A percentile compares a stretch with the other conserved stretches of the same genome.
These are phyloP conservation scores for Brachionus koreanus DNA, from an alignment of 1,140 invertebrate species.

Conservation along the genomic window DNA sequence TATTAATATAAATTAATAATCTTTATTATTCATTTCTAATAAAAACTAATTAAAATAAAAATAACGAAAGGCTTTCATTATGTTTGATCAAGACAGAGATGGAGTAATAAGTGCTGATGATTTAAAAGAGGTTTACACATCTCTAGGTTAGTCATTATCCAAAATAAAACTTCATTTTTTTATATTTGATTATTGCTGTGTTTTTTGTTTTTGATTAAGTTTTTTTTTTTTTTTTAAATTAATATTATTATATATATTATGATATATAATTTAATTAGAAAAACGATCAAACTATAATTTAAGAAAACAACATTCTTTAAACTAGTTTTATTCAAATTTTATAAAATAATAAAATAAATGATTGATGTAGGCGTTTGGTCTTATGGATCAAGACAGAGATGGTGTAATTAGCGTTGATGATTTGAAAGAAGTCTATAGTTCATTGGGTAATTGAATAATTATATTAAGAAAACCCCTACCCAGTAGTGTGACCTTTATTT, in stretches of 20 bases:
- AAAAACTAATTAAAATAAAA: no score
- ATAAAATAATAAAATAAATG: slow-evolving; percentile 61
- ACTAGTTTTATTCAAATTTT: background rate
- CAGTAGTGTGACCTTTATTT: no score
- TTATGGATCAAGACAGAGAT: slow-evolving; percentile 98
- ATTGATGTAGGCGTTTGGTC: slow-evolving; percentile 95
- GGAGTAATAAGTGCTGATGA: slow-evolving; percentile 45
- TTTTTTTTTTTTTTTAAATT: background rate
- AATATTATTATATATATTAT: no score
- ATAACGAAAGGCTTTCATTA: slow-evolving; percentile 43
- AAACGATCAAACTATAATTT: no score
- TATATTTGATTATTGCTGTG: background rate
- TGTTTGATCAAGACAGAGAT: slow-evolving; percentile 47
- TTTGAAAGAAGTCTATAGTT: slow-evolving; percentile 88
- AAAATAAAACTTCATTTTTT: background rate
- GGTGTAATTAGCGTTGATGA: slow-evolving; percentile 93
- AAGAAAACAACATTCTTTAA: no score
- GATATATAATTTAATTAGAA: no score
- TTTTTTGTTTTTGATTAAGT: background rate
- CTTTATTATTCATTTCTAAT: no score
- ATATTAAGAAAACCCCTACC: background rate
- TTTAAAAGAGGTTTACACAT: slow-evolving; percentile 45
- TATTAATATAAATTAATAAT: no score
- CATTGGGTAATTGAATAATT: slow-evolving; percentile 66
- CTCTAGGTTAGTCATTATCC: slow-evolving; percentile 24